Conservation (phyloP, 1,140 invertebrate species). For the Drosophila arawakana region DNA sequence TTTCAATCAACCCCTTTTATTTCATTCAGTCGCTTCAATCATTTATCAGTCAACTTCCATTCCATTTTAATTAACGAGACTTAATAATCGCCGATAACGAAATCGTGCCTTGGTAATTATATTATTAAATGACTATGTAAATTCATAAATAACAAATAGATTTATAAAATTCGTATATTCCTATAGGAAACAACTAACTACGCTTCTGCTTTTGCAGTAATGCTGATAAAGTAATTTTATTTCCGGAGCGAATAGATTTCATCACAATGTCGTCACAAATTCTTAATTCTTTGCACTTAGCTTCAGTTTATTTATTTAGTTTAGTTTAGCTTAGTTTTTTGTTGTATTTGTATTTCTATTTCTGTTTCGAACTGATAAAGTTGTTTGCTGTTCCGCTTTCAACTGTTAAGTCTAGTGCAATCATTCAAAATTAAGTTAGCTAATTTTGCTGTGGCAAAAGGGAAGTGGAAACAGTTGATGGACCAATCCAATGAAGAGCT, state of each 20-base stretch:
- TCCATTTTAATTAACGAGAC: too few species aligned
- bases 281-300: neutral
- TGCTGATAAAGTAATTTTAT: neutral
- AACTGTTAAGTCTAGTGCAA: slow-evolving; percentile 12
- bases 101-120: neutral
- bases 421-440: slow-evolving; percentile 19
- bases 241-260: slow-evolving; percentile 1
- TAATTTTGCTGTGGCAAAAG: neutral
- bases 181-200: neutral
- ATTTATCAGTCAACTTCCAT: too few species aligned
- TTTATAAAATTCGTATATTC: neutral
- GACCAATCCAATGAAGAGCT: slow-evolving; percentile 63
- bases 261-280: neutral
- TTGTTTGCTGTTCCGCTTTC: slow-evolving; percentile 12
- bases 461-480: slow-evolving; percentile 3
- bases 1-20: too few species aligned
- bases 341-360: slow-evolving; percentile 9
- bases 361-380: slow-evolving; percentile 1
- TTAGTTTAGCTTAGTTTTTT: neutral
- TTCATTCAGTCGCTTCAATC: too few species aligned
- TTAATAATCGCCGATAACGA: neutral
- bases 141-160: neutral
- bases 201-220: neutral
- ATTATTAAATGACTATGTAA: neutral
- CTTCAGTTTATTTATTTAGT: neutral